Base-by-base conservation (phyloP, 2,113 vertebrate species). In the Rhipidura dahli region DNA sequence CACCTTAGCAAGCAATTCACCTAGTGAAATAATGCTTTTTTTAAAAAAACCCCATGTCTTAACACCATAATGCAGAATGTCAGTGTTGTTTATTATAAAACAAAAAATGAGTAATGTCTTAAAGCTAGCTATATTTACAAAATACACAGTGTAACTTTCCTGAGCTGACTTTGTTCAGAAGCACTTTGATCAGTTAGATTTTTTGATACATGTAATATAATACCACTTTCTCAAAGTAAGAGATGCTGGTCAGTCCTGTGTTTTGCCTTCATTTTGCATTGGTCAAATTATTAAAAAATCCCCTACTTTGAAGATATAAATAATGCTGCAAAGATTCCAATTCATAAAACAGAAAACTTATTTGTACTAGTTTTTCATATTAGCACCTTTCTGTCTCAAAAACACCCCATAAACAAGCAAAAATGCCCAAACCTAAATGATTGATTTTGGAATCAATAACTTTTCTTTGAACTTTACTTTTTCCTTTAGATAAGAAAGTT, bases 391-490 rank as follows among this genome's bases (percentile, higher is more conserved):
- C 50, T 88, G 15, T 72, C 50, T 92, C 39, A 79, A 73, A 85
- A n/a, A 81, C 51, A 10, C 1, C 1, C 1, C 2, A 44, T 30
- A 57, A 75, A 2, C 14, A 65, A 47, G 24, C 7, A 42, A 54
- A 83, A 59, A 9, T 3, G 9, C 6, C 9, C 23, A 54, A 81
- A 66, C 30, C 8, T 37, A 31, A 76, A 31, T 19, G 15, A 53
- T 49, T 72, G 3, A 42, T 65, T 85, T 64, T 5, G 2, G 59
- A 42, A 85, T 60, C 11, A 50, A 5, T n/a, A 27, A 49, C n/a
- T 82, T 82, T 89, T 15, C 50, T 91, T 76, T 57, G 33, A 82
- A 45, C 26, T 93, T 83, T 30, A 60, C 47, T 77, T 76, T 73
- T 71, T 37, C 9, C 22, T 77, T 50, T 70, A 50, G 33, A 26